Conservation (phyloP, 2,888 invertebrate species). For the Sthenelais limicola region DNA sequence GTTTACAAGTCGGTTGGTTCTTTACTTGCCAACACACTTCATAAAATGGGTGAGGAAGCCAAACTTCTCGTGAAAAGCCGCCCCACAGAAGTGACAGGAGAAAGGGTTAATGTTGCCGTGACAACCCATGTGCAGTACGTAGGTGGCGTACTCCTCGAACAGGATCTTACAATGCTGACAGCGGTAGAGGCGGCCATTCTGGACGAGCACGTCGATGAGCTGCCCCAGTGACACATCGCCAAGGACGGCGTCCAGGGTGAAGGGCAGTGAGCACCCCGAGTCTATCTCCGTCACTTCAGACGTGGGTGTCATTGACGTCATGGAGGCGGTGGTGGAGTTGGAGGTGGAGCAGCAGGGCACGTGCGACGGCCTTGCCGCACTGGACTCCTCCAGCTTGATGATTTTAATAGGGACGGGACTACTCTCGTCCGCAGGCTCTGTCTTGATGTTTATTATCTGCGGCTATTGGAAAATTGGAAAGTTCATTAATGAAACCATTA, state of each 20-base stretch:
- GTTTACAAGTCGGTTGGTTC: no score
- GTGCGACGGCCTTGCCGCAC: no score
- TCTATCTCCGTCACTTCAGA: slow-evolving; percentile 4
- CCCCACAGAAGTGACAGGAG: slow-evolving; percentile 50
- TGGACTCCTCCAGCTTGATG: no score
- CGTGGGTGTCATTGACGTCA: no score
- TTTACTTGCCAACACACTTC: slow-evolving; percentile 42
- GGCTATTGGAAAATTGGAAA: no score
- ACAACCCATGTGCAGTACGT: slow-evolving; percentile 49
- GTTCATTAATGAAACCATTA: no score
- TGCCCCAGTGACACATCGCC: slow-evolving; percentile 19
- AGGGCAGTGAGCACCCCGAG: slow-evolving; percentile 10
- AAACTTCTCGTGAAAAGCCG: slow-evolving; percentile 45
- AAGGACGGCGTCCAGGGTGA: slow-evolving; percentile 21
- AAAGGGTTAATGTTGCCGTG: slow-evolving; percentile 48
- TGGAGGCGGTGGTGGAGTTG: slow-evolving; percentile 10
- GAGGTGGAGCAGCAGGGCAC: slow-evolving; percentile 8
- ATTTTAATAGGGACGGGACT: no score
- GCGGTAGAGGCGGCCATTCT: slow-evolving; percentile 43
- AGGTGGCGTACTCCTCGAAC: slow-evolving; percentile 50
- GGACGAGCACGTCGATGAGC: slow-evolving; percentile 42
- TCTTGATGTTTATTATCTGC: no score
- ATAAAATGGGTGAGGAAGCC: slow-evolving; percentile 51
- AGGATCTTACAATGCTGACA: slow-evolving; percentile 49
- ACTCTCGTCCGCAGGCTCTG: no score